Conservation (phyloP, 2,797 vertebrate genomes). For the Gouania willdenowi region DNA sequence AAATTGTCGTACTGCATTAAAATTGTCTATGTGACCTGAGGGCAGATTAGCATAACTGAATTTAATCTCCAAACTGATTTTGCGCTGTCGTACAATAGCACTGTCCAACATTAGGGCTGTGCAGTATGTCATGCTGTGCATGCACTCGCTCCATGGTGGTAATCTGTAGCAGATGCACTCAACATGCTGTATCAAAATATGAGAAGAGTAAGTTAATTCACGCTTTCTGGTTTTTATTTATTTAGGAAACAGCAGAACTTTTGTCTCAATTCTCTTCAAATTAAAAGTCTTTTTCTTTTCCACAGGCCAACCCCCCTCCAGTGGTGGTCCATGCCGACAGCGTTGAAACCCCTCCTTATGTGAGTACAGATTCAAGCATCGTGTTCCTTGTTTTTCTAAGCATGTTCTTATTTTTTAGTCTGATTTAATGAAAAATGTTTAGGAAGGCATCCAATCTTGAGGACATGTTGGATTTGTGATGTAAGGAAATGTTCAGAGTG, state of each 20-base stretch:
- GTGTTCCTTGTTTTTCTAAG: too few species aligned
- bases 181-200: conserved; percentile 75
- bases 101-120: conserved; percentile 46
- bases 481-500: too few species aligned
- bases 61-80: too few species aligned
- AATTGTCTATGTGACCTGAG: too few species aligned
- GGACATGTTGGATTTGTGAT: too few species aligned
- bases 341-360: conserved; percentile 88
- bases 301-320: conserved; percentile 93
- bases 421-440: too few species aligned
- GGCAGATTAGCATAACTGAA: too few species aligned
- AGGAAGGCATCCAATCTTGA: too few species aligned
- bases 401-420: too few species aligned
- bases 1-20: too few species aligned
- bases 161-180: conserved; percentile 70
- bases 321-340: conserved; percentile 93
- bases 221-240: not conserved
- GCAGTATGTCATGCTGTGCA: conserved; percentile 69
- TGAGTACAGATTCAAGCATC: conserved; percentile 76
- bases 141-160: conserved; percentile 58
- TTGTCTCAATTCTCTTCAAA: not conserved
- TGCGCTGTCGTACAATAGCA: conserved; percentile 32
- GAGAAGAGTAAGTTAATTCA: conserved; percentile 71
- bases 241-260: not conserved
- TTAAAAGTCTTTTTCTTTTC: conserved; percentile 12